These are phyloP conservation scores for Ormyrus thymus DNA, from an alignment of 2,888 invertebrate species.

Conservation along the genomic window DNA sequence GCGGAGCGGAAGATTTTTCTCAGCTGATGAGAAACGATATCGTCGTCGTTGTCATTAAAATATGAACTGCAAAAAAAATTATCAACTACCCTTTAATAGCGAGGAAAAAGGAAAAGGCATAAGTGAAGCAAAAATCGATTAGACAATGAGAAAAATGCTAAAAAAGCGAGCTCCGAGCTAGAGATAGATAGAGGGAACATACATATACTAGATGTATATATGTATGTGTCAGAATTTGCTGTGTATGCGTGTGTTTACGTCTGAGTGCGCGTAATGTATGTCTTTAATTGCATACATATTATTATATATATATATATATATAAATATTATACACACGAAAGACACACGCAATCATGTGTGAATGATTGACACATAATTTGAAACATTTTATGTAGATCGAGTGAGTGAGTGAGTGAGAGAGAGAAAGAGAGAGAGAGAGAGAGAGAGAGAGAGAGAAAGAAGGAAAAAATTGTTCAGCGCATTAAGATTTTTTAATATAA, in stretches of 20 bases:
- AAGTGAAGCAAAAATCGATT: constrained; percentile 3
- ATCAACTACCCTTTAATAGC: constrained; percentile 25
- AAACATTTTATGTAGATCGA: constrained; percentile 67
- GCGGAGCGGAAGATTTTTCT: no score
- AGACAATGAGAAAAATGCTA: background rate
- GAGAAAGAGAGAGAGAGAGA: constrained; percentile 45
- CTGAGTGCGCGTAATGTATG: constrained; percentile 60
- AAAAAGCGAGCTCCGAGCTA: constrained; percentile 12
- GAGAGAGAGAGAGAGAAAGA: constrained; percentile 50
- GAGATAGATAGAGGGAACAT: constrained; percentile 38
- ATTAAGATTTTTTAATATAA: constrained; percentile 73
- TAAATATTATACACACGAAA: constrained; percentile 60
- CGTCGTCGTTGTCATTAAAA: constrained; percentile 28
- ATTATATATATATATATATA: constrained; percentile 50
- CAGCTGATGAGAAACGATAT: background rate
- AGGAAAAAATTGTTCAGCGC: constrained; percentile 69
- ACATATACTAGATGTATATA: constrained; percentile 51
- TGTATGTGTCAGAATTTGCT: constrained; percentile 60
- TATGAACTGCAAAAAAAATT: constrained; percentile 13
- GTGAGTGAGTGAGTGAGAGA: constrained; percentile 54
- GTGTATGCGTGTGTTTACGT: constrained; percentile 58
- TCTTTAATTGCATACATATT: constrained; percentile 49
- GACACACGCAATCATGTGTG: constrained; percentile 66
- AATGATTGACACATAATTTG: constrained; percentile 67
- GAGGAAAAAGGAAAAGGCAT: constrained; percentile 4